These are phyloP conservation scores for Parthenolecanium corni DNA, from an alignment of 2,888 invertebrate genomes.

Conservation along the genomic window DNA sequence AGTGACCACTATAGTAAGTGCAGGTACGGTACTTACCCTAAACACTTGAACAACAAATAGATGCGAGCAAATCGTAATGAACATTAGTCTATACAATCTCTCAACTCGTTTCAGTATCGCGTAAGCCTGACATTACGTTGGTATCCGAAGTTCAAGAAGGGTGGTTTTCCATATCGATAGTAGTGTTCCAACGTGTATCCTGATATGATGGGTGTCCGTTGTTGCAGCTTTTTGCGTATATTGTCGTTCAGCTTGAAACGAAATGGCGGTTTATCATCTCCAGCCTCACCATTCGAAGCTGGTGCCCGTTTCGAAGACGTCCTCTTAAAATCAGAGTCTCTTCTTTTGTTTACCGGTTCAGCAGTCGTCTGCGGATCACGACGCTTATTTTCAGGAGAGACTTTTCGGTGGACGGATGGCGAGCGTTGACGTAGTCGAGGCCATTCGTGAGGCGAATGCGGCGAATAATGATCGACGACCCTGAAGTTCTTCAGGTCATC, in stretches of 20 bases:
- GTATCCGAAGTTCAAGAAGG: constrained; percentile 3
- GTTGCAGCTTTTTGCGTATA: neutral
- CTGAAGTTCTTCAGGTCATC: too few species aligned
- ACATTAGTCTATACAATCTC: too few species aligned
- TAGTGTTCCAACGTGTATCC: constrained; percentile 7
- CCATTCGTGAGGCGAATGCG: neutral
- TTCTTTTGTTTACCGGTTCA: neutral
- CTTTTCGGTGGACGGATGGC: neutral
- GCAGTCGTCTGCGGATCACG: neutral
- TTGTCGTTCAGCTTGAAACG: neutral
- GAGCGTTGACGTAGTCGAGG: neutral
- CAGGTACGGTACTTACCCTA: too few species aligned
- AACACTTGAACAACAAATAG: too few species aligned
- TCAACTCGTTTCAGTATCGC: constrained; percentile 10
- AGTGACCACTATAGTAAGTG: too few species aligned
- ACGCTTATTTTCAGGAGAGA: neutral
- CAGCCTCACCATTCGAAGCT: too few species aligned
- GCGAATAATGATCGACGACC: neutral
- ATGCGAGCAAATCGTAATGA: too few species aligned
- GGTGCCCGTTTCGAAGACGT: neutral
- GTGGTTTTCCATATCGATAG: constrained; percentile 15
- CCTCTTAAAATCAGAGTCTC: neutral
- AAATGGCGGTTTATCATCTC: neutral
- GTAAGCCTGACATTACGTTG: constrained; percentile 1
- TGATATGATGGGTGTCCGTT: constrained; percentile 7